These are phyloP conservation scores for Drosophila lacicola DNA, from an alignment of 2,888 invertebrate genomes.

Conservation along the genomic window DNA sequence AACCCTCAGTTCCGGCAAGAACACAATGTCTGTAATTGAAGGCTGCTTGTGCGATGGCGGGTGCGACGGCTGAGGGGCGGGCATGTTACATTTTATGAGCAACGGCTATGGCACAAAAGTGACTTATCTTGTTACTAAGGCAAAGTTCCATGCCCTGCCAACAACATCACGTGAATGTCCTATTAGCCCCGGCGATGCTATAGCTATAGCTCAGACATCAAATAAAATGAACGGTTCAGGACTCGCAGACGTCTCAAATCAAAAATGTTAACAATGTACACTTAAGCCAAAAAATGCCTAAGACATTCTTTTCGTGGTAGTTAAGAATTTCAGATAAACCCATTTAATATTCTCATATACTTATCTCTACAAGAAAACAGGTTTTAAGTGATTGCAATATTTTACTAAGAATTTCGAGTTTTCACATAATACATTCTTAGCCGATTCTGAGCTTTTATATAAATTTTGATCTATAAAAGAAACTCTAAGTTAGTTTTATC, in stretches of 20 bases:
- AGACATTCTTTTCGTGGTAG: too few species aligned
- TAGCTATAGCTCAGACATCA: conserved; percentile 21
- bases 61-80: conserved; percentile 1
- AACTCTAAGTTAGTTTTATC: too few species aligned
- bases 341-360: too few species aligned
- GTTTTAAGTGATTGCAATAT: neutral
- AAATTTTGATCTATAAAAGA: too few species aligned
- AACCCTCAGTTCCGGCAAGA: conserved; percentile 46
- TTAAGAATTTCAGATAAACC: neutral
- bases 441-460: too few species aligned
- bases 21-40: conserved; percentile 62
- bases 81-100: conserved; percentile 50
- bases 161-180: conserved; percentile 25
- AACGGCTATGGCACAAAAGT: conserved; percentile 58
- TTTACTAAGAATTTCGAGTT: neutral
- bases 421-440: neutral
- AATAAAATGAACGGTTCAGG: conserved; percentile 17
- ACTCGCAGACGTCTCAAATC: neutral
- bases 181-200: conserved; percentile 28
- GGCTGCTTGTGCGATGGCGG: conserved; percentile 4
- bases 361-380: too few species aligned
- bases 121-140: conserved; percentile 66
- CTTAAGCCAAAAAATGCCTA: neutral
- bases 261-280: neutral
- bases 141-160: conserved; percentile 25